Percentiles rank a stretch among this genome's conserved stretches.
Evolutionary conservation across 2,888 invertebrate species (phyloP).

Genomic region (Lottia scabra): DNA sequence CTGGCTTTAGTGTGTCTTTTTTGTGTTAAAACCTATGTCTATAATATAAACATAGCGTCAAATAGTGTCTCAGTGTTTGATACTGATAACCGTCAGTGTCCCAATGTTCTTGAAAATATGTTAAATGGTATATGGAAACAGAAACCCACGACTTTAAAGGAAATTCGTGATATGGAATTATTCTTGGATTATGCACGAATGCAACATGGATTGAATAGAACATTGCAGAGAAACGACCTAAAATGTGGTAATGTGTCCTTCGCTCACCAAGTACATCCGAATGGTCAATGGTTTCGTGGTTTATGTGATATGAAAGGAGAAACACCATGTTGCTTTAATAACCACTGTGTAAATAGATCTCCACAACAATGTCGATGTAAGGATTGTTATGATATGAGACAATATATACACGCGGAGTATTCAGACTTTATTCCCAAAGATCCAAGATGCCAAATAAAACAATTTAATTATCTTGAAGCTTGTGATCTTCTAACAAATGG

Average conservation of each 20-base stretch:
- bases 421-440: neutral
- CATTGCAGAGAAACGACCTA: neutral
- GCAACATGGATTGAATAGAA: neutral
- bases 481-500: neutral
- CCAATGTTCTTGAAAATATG: neutral
- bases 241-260: neutral
- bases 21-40: too few species aligned
- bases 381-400: constrained; percentile 1
- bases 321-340: neutral
- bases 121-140: neutral
- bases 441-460: neutral
- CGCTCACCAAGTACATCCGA: neutral
- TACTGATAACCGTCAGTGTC: neutral
- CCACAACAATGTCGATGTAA: neutral
- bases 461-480: neutral
- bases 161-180: neutral
- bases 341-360: neutral
- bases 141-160: neutral
- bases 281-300: neutral
- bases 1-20: too few species aligned
- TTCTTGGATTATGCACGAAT: neutral
- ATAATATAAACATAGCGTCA: too few species aligned
- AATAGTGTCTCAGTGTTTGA: too few species aligned
- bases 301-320: neutral
- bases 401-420: neutral